Conservation (phyloP, 2,113 vertebrate species). For the Patagioenas fasciata region DNA sequence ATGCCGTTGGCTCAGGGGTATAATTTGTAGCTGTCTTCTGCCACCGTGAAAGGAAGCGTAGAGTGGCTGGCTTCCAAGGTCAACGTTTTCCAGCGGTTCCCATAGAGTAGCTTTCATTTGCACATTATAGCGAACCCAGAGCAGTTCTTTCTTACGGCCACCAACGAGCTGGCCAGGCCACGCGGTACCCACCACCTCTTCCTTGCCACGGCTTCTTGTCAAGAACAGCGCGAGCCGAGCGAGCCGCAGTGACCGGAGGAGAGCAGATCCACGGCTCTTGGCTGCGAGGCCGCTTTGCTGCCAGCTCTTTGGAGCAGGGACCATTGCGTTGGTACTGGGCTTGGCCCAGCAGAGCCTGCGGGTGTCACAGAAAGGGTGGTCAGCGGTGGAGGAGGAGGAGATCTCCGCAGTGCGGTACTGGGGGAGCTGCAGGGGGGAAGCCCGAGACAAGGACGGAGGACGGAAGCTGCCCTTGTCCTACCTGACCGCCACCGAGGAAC, state of each 20-base stretch:
- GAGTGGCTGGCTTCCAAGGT: conserved; percentile 48
- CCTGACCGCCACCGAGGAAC: neutral
- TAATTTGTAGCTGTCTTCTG: conserved; percentile 54
- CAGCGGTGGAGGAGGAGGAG: neutral
- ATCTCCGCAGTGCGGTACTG: neutral
- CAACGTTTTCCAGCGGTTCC: conserved; percentile 42
- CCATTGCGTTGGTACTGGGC: neutral
- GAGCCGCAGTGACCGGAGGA: neutral
- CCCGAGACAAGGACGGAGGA: neutral
- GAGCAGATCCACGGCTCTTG: neutral
- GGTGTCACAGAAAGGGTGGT: neutral
- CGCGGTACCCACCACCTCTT: neutral
- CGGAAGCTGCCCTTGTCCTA: neutral
- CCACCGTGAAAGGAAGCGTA: neutral
- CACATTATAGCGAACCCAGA: conserved; percentile 38
- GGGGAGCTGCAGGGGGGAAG: neutral
- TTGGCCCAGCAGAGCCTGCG: neutral
- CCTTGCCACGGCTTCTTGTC: conserved; percentile 26
- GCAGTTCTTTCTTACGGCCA: neutral
- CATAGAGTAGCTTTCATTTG: conserved; percentile 57
- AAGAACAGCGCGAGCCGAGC: neutral
- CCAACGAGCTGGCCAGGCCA: conserved; percentile 16
- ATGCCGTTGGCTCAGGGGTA: conserved; percentile 41
- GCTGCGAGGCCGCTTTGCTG: neutral
- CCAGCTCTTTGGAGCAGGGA: neutral